Base-by-base conservation (phyloP, 2,113 vertebrate species). In the Macroglossus sobrinus region DNA sequence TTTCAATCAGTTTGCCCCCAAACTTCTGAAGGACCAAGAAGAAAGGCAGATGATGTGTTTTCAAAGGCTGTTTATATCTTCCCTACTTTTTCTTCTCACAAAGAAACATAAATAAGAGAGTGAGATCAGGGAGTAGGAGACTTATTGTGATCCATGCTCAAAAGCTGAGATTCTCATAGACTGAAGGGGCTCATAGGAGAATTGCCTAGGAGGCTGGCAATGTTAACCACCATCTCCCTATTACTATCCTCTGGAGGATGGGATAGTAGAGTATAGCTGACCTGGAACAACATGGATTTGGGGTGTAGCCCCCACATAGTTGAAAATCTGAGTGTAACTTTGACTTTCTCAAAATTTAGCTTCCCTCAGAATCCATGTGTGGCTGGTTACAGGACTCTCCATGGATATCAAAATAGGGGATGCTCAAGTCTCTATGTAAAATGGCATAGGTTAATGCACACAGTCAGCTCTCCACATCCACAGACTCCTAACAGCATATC, bases 41-140 rank as follows among this genome's bases (percentile, higher is more conserved):
- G 45, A 93, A 96, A 87, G 79, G 1, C 22, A 71, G 18, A 12
- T 53, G 2, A 21, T 53, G 2, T 0, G 28, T 90, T 80, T 76
- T 19, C 50, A 93, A 79, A 68, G 22, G n/a, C 78, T 64, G 3
- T 92, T 96, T 94, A 35, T 15, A 96, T 18, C 28, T 59, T 91
- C 16, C 13, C 28, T 72, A 43, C 18, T 87, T 66, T 89, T 40
- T 80, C 8, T 80, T 80, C 81, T 30, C 59, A 82, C 16, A 78
- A 6, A 88, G 55, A 94, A 92, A 45, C 43, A 87, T 89, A 47
- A 96, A 79, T 96, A 90, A 53, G 33, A 84, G 38, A 93, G 43
- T 71, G 9, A 69, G 24, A 89, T 78, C 68, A 87, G 19, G 19
- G 30, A 80, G 30, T 24, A 86, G 47, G 19, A 43, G 14, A 47